These are phyloP conservation scores for Chouioia cunea DNA, from an alignment of 2,888 invertebrate species.

Conservation along the genomic window DNA sequence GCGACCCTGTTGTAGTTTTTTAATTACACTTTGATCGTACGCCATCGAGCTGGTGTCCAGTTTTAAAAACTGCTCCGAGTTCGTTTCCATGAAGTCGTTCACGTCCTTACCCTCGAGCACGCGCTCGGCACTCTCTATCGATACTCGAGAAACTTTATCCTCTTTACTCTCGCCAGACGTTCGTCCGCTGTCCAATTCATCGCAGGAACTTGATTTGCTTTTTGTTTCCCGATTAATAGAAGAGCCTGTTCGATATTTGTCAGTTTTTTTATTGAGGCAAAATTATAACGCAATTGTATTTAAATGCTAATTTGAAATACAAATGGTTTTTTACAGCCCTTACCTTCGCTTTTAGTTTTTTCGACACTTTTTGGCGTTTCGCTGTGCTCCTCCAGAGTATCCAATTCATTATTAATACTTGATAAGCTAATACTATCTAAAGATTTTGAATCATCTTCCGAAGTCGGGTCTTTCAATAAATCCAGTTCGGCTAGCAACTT, in stretches of 20 bases:
- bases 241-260: constrained; percentile 7
- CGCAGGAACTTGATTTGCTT: constrained; percentile 42
- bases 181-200: constrained; percentile 50
- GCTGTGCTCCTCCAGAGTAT: constrained; percentile 58
- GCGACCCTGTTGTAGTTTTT: constrained; percentile 64
- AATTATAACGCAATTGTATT: too few relatives aligned
- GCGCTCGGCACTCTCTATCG: constrained; percentile 22
- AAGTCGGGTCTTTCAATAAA: constrained; percentile 72
- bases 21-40: constrained; percentile 63
- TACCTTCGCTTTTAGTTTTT: constrained; percentile 45
- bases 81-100: constrained; percentile 57
- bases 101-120: constrained; percentile 55
- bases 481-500: constrained; percentile 82
- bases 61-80: constrained; percentile 57
- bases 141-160: constrained; percentile 47
- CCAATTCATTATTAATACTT: constrained; percentile 66
- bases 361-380: constrained; percentile 52
- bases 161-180: constrained; percentile 48
- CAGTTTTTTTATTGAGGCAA: too few relatives aligned
- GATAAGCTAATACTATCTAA: constrained; percentile 72
- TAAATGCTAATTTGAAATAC: not conserved
- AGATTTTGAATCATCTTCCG: constrained; percentile 74
- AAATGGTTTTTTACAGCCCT: not conserved
- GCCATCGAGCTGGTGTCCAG: constrained; percentile 54
- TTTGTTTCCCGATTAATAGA: constrained; percentile 39